Evolutionary conservation across 1,140 invertebrate species (phyloP), one percentile per base, ranked within the genome.

Genomic region (Drosophila sechellia): DNA sequence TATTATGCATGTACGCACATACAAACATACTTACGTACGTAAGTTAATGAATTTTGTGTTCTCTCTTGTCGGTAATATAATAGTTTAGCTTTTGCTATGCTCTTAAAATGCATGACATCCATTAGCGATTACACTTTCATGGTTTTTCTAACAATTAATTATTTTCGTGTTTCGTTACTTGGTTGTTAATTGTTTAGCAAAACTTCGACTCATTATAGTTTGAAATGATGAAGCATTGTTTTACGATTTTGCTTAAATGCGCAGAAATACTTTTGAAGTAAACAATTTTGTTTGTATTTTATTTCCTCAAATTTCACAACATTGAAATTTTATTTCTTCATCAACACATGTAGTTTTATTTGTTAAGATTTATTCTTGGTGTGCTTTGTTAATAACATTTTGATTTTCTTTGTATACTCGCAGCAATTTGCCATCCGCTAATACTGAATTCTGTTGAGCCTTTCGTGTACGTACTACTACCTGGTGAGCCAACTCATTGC

Each of bases 181-280:
- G 63, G 49, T 58, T 45, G 58, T 59, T 59, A 50, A 48, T 79
- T 78, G 63, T 31, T 61, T 58, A 59, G 75, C 55, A 70, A 63
- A 61, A 72, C 72, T 66, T 85, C 76, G 52, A 68, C 69, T 49
- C 64, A 20, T 60, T 71, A 46, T 77, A 59, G 37, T 20, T 52
- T 61, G 53, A 46, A 31, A 56, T 57, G 39, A 61, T 63, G 65
- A 64, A 61, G 55, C 56, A 60, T 65, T 63, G 57, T 61, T 81
- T 65, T 76, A 15, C 50, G 64, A 61, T 83, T 81, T 87, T 87
- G 83, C 73, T 79, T 90, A 90, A 89, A 89, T 90, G 85, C 85
- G 85, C 80, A 81, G 85, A 90, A 90, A 90, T 90, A 90, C 80
- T 85, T 90, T 79, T 69, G 80, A 90, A 89, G 72, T 87, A 84